Evolutionary conservation across 2,888 invertebrate species (phyloP), one percentile per base, ranked within the genome.

Genomic region (Drosophila atroscutellata): DNA sequence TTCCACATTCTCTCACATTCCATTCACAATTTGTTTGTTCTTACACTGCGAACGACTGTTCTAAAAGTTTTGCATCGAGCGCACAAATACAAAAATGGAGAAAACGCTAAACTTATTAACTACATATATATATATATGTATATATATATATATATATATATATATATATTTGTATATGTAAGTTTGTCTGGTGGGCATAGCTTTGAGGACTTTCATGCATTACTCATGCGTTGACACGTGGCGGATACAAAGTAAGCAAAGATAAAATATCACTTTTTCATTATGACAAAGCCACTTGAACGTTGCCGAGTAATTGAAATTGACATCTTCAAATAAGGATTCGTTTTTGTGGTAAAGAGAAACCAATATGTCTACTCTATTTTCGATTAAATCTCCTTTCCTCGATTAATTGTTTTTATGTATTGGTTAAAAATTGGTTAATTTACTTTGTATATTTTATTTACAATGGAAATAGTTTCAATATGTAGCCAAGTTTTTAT

Each of bases 121-220:
- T 72, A 87, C 84, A 79, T 81, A 79, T 74, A 70, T 59, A 42
- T 77, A 84, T 78, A 54, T 50, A 49, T 50, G 18, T 37, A 61
- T 42, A 42, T 50, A 71, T 62, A 63, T 24, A n/a, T 63, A n/a
- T 87, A 79, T 81, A 79, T 74, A 70, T 59, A 42, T 77, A 84
- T 78, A 54, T 50, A 49, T 50, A 18, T 37, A 61, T 42, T 47
- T 50, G 74, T 62, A 63, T 24, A n/a, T 63, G 52, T 50, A 30
- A 37, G 58, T 49, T 64, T 45, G 34, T 15, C 3, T 37, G 18
- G 26, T 15, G 28, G 51, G 51, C 42, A 59, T 32, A 47, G n/a
- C 50, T 30, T 57, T 47, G 47, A 24, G 62, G 49, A 50, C 67
- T 55, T 50, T 62, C 64, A 62, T 67, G 62, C 72, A 65, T 86